Evolutionary conservation across 1,140 invertebrate species (phyloP), one percentile per base, ranked within the genome.

Genomic region (Drosophila pectinifera): DNA sequence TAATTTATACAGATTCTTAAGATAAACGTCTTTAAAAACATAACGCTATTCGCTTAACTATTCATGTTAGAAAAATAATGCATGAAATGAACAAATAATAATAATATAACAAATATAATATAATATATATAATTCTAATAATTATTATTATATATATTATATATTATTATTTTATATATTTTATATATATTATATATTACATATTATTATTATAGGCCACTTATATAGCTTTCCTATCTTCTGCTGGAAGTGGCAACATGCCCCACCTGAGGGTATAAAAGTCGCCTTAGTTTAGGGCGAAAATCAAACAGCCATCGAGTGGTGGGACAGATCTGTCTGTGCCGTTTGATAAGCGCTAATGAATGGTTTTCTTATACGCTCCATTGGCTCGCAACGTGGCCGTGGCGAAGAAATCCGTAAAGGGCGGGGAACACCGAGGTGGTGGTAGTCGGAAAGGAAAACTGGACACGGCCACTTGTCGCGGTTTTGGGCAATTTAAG

Each of bases 291-390:
- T 73, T 82, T 76, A 88, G 79, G 64, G 48, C 68, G 48, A 88
- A 85, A 86, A 88, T 86, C 83, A 86, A 83, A 86, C 65, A 67
- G 78, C 56, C 78, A 85, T 86, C 78, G 79, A 85, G 73, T 56
- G 59, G 70, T 42, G 73, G 72, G 61, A 75, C 72, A 74, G 72
- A 74, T 74, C 72, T 74, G 82, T 64, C 79, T 73, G 78, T 59
- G 53, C 62, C 55, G 56, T 82, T 88, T 88, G 84, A 88, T 88
- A 89, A 82, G 84, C 84, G 80, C 84, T 89, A 88, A 88, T 88
- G 84, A 88, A 88, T 89, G 84, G 84, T 88, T 88, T 88, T 88
- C 84, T 88, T 88, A 76, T 88, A 78, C 84, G 84, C 84, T 89
- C 78, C 80, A 88, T 73, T 89, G 84, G 84, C 59, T 75, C 75